Conservation (phyloP, 2,888 invertebrate genomes). For the Polyploca ridens region DNA sequence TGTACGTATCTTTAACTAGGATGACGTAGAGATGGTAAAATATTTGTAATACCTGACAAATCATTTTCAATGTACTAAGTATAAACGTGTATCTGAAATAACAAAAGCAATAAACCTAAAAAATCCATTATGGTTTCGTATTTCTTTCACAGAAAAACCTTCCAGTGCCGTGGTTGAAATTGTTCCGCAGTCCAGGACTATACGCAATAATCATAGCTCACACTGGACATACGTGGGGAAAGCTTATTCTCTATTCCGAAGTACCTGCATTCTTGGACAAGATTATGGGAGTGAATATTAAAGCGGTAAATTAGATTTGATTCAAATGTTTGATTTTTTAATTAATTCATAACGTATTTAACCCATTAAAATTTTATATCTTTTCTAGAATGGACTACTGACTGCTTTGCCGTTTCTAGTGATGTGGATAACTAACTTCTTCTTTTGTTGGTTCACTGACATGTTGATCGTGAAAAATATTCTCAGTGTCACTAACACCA, state of each 20-base stretch:
- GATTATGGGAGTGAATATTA: conserved; percentile 87
- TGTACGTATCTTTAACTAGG: conserved; percentile 35
- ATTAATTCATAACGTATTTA: too few species aligned
- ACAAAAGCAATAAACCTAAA: too few species aligned
- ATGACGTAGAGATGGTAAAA: too few species aligned
- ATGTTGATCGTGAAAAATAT: conserved; percentile 82
- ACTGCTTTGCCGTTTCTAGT: conserved; percentile 90
- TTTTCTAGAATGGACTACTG: conserved; percentile 87
- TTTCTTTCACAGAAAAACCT: conserved; percentile 53
- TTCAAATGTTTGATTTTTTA: too few species aligned
- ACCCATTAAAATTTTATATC: too few species aligned
- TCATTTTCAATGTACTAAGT: too few species aligned
- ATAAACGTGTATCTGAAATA: too few species aligned
- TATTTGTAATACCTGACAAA: too few species aligned
- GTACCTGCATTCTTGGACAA: conserved; percentile 91
- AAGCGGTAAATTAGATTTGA: conserved; percentile 56
- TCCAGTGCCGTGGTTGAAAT: conserved; percentile 88
- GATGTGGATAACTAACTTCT: conserved; percentile 89
- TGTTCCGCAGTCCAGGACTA: conserved; percentile 85
- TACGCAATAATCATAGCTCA: conserved; percentile 85
- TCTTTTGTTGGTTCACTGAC: conserved; percentile 88
- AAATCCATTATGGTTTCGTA: too few species aligned
- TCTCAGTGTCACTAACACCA: conserved; percentile 79
- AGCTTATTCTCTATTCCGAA: conserved; percentile 90
- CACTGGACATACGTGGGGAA: conserved; percentile 90